Conservation (phyloP, 1,140 invertebrate species). For the Melitaea cinxia region DNA sequence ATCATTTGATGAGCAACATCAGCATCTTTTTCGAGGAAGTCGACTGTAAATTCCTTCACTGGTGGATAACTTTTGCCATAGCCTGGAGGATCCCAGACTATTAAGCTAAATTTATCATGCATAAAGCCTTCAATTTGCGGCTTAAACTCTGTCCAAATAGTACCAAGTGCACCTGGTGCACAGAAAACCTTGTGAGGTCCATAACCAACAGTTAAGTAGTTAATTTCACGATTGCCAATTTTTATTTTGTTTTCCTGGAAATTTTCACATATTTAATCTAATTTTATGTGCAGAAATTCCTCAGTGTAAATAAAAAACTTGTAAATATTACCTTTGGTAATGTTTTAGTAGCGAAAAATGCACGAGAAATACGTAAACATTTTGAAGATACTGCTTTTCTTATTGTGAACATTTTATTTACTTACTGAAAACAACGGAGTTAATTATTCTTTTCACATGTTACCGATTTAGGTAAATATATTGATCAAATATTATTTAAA, state of each 20-base stretch:
- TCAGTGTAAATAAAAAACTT: too few species aligned
- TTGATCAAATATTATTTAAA: too few species aligned
- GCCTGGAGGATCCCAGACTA: conserved; percentile 94
- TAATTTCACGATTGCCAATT: conserved; percentile 83
- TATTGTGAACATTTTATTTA: conserved; percentile 39
- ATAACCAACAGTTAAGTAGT: conserved; percentile 88
- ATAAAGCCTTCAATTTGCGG: conserved; percentile 89
- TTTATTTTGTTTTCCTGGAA: conserved; percentile 76
- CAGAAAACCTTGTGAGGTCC: conserved; percentile 87
- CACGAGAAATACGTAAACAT: conserved; percentile 18
- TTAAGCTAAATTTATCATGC: conserved; percentile 86
- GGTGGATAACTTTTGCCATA: conserved; percentile 93
- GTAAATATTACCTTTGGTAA: conserved; percentile 32
- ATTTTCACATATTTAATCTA: too few species aligned
- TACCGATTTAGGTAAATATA: too few species aligned
- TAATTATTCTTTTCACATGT: too few species aligned
- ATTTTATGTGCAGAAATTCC: too few species aligned
- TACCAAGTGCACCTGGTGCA: conserved; percentile 89
- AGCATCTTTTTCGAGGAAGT: too few species aligned
- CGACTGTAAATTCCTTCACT: conserved; percentile 84
- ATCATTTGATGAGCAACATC: conserved; percentile 86
- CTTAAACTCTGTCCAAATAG: conserved; percentile 90
- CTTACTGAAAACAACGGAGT: too few species aligned
- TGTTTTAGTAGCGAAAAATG: conserved; percentile 16
- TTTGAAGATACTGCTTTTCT: conserved; percentile 29